Conservation (phyloP, 2,113 vertebrate species). For the Chlorodrepanis virens region DNA sequence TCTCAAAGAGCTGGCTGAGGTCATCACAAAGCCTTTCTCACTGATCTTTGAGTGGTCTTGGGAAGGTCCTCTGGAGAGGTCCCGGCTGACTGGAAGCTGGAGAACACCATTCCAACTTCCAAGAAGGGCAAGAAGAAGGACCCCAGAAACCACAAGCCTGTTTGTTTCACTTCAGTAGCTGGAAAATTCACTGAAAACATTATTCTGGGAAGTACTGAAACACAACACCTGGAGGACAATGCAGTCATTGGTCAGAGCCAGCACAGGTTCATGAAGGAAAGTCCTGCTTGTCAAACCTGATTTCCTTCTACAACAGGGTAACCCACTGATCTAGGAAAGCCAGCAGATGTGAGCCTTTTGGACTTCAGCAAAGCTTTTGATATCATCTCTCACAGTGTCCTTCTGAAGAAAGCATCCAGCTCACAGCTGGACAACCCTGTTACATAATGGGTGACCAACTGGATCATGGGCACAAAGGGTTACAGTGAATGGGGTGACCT, state of each 20-base stretch:
- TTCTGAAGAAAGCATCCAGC: not conserved
- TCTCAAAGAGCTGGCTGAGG: not conserved
- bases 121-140: not conserved
- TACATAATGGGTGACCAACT: not conserved
- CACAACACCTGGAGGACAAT: not conserved
- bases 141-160: not conserved
- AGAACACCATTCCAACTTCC: rapidly evolving
- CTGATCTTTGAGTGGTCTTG: not conserved
- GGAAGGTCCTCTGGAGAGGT: not conserved
- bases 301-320: not conserved
- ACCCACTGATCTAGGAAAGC: not conserved
- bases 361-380: not conserved
- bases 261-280: not conserved
- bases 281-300: not conserved
- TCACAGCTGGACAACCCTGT: not conserved
- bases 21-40: not conserved
- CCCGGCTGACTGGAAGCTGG: not conserved
- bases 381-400: not conserved
- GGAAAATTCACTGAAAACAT: not conserved
- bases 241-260: not conserved
- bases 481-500: not conserved
- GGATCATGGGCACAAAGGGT: not conserved
- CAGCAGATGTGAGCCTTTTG: not conserved
- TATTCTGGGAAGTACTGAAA: not conserved
- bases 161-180: not conserved